Evolutionary conservation across 1,140 invertebrate genomes (phyloP).

Genomic region (Sitophilus oryzae): DNA sequence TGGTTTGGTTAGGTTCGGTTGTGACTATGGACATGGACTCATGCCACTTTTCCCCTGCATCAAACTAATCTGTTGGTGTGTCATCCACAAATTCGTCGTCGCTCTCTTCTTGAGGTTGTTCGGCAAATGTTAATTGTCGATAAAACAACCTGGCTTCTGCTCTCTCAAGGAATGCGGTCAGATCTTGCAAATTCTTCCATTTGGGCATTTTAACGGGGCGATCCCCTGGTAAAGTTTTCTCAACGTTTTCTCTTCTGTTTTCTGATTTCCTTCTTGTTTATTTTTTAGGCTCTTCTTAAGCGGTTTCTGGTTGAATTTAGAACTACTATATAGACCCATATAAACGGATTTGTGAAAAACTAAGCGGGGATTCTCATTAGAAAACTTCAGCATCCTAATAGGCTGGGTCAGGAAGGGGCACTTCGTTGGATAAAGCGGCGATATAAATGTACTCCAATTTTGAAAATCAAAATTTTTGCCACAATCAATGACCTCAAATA

Average conservation of each 20-base stretch:
- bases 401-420: neutral
- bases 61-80: too few species aligned
- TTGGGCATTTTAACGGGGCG: conserved; percentile 4
- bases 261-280: neutral
- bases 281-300: conserved; percentile 12
- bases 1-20: too few species aligned
- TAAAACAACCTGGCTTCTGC: conserved; percentile 1
- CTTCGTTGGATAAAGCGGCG: neutral
- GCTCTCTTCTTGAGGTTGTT: too few species aligned
- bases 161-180: conserved; percentile 14
- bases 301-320: neutral
- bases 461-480: conserved; percentile 5
- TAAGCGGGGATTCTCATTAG: conserved; percentile 11
- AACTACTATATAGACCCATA: too few species aligned
- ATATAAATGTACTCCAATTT: conserved; percentile 2
- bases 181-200: conserved; percentile 15
- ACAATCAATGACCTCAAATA: conserved; percentile 1
- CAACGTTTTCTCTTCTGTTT: too few species aligned
- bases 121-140: too few species aligned
- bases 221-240: conserved; percentile 1
- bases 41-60: too few species aligned
- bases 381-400: conserved; percentile 5
- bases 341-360: too few species aligned
- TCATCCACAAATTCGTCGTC: too few species aligned
- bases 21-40: too few species aligned